Conservation (phyloP, 2,888 invertebrate genomes). For the Syritta pipiens region DNA sequence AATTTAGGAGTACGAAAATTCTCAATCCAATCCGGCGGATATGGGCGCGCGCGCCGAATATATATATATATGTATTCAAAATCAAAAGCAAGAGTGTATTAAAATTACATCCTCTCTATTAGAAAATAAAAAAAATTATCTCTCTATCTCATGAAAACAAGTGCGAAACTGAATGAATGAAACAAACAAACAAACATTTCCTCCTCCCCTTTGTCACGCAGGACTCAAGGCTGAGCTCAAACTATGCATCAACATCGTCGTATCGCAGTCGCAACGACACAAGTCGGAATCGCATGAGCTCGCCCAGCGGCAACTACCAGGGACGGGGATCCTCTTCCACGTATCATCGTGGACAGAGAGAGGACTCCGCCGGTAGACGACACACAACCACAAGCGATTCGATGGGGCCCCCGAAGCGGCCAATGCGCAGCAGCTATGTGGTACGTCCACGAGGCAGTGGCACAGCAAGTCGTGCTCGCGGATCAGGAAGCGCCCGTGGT, state of each 20-base stretch:
- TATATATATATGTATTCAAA: neutral
- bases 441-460: conserved; percentile 76
- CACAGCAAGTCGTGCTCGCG: conserved; percentile 73
- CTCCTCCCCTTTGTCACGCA: conserved; percentile 71
- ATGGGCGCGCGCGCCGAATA: conserved; percentile 9
- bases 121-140: conserved; percentile 35
- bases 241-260: conserved; percentile 77
- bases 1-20: conserved; percentile 53
- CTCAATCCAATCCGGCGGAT: conserved; percentile 40
- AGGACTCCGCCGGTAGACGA: conserved; percentile 70
- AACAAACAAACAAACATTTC: conserved; percentile 70
- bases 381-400: conserved; percentile 72
- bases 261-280: conserved; percentile 76
- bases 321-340: conserved; percentile 72
- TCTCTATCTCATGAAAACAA: conserved; percentile 53
- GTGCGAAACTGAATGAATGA: conserved; percentile 68
- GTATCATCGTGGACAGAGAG: conserved; percentile 70
- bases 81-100: conserved; percentile 29
- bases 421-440: conserved; percentile 76
- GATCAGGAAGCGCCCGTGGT: conserved; percentile 72
- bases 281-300: conserved; percentile 77
- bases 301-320: conserved; percentile 71
- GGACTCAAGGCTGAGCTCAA: conserved; percentile 72
- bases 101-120: conserved; percentile 64
- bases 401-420: conserved; percentile 78